phyloP scores from a whole-genome alignment of 2,888 invertebrate genomes.

The Junonia oenone region DNA sequence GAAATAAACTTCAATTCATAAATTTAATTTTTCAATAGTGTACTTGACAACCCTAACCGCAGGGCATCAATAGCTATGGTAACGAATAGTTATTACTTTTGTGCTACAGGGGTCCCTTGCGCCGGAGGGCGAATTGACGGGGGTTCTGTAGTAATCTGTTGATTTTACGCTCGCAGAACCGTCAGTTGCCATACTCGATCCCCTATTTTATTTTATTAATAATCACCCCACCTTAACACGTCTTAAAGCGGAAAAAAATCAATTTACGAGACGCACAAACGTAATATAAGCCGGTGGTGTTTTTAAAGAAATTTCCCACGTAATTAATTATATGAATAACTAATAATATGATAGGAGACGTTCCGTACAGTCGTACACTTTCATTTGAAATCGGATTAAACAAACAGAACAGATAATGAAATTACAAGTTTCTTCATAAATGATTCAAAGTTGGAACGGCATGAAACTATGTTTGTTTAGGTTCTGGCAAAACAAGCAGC shows the following conservation, averaged over 20 bases:
- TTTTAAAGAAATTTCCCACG: slow-evolving; percentile 25
- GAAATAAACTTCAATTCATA: slow-evolving; percentile 27
- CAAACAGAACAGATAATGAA: slow-evolving; percentile 19
- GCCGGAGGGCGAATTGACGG: slow-evolving; percentile 44
- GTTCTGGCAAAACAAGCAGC: slow-evolving; percentile 60
- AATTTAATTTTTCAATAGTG: slow-evolving; percentile 33
- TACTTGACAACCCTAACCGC: slow-evolving; percentile 62
- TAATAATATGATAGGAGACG: background rate
- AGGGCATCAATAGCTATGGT: slow-evolving; percentile 64
- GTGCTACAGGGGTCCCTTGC: slow-evolving; percentile 54
- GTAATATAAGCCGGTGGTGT: slow-evolving; percentile 17
- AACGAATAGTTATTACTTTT: slow-evolving; percentile 65
- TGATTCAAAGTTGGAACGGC: slow-evolving; percentile 31
- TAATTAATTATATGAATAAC: slow-evolving; percentile 1
- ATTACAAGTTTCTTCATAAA: slow-evolving; percentile 33
- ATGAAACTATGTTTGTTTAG: slow-evolving; percentile 65
- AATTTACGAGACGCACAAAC: slow-evolving; percentile 40
- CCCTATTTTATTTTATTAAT: slow-evolving; percentile 66
- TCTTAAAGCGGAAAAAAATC: slow-evolving; percentile 53
- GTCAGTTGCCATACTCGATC: slow-evolving; percentile 47
- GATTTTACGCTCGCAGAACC: slow-evolving; percentile 70
- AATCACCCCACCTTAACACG: slow-evolving; percentile 67
- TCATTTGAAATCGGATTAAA: background rate
- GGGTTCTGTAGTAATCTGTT: slow-evolving; percentile 73
- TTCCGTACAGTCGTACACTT: background rate